Evolutionary conservation across 2,797 vertebrate species (phyloP).

Genomic region (Labeo calbasu): DNA sequence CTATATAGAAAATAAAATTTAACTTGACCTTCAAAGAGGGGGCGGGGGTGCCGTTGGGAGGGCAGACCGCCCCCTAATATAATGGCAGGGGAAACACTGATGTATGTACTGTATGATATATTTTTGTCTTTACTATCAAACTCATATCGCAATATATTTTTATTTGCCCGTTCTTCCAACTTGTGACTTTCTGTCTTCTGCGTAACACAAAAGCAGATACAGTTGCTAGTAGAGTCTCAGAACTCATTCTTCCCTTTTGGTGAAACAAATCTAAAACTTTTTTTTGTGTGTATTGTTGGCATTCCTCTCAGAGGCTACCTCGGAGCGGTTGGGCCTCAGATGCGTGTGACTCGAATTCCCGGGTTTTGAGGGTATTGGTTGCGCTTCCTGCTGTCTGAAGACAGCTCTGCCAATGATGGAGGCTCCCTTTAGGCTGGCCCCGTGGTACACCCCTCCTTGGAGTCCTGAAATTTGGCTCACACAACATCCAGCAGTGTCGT

Average conservation of each 20-base stretch:
- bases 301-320: slow-evolving; percentile 17
- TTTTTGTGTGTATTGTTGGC: background rate
- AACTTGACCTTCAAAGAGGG: too few relatives aligned
- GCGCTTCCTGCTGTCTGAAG: slow-evolving; percentile 27
- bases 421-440: slow-evolving; percentile 16
- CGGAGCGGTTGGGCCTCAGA: slow-evolving; percentile 1
- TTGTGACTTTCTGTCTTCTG: background rate
- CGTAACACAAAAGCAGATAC: background rate
- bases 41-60: too few relatives aligned
- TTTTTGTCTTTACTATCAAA: background rate
- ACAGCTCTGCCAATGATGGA: slow-evolving; percentile 23
- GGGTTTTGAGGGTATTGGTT: slow-evolving; percentile 36
- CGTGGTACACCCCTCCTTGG: slow-evolving; percentile 33
- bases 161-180: background rate
- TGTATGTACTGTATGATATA: background rate
- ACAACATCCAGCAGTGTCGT: slow-evolving; percentile 37
- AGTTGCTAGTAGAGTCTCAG: background rate
- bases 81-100: too few relatives aligned
- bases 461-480: slow-evolving; percentile 55
- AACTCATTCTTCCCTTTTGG: background rate
- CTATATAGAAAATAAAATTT: too few relatives aligned
- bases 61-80: too few relatives aligned
- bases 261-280: background rate
- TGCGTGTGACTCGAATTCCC: slow-evolving; percentile 8
- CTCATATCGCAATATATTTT: background rate